These are phyloP conservation scores for Calidris pugnax DNA, from an alignment of 2,113 vertebrate genomes.

Conservation along the genomic window DNA sequence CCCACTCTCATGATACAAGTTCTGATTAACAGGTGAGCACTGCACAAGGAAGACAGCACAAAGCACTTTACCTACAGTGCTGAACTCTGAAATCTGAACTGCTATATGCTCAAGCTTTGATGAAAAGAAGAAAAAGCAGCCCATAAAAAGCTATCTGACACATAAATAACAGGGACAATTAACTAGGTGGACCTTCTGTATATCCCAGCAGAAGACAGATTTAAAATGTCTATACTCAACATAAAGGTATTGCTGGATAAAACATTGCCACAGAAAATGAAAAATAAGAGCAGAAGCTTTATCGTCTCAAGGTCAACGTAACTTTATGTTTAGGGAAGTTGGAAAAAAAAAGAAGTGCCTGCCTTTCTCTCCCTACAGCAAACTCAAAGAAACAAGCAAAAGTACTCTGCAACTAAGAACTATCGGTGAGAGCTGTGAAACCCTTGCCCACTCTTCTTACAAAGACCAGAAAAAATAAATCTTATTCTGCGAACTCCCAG, in stretches of 20 bases:
- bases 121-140: neutral
- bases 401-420: neutral
- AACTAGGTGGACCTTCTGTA: neutral
- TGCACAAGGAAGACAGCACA: neutral
- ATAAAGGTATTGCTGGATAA: neutral
- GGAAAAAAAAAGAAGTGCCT: neutral
- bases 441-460: neutral
- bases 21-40: neutral
- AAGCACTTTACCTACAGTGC: neutral
- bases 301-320: neutral
- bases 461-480: neutral
- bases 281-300: neutral
- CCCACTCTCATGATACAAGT: neutral
- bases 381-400: neutral
- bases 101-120: neutral
- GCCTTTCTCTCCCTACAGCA: neutral
- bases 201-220: neutral
- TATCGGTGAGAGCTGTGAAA: neutral
- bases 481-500: neutral
- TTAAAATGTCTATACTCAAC: neutral
- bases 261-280: neutral
- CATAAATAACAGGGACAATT: slow-evolving; percentile 21
- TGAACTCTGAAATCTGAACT: neutral
- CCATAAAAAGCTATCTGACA: neutral
- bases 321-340: neutral